phyloP scores from a whole-genome alignment of 2,113 vertebrate genomes.

The Paradisaea rubra region DNA sequence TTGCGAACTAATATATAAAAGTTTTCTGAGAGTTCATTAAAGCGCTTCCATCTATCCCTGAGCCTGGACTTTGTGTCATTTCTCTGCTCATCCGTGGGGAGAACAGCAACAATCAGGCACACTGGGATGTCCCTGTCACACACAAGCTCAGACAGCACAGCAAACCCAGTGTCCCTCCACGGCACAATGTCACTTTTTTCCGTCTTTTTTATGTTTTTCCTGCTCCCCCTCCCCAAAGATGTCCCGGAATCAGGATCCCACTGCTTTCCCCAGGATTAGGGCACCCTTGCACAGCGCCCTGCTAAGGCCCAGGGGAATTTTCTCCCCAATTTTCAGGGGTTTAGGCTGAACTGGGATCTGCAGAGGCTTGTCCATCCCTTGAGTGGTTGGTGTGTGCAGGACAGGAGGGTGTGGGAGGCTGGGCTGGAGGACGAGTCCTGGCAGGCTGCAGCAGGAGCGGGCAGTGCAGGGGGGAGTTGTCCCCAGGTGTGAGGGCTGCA shows the following conservation, averaged over 20 bases:
- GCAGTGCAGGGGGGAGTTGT: not conserved
- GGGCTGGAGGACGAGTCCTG: accelerated
- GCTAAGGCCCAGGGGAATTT: not conserved
- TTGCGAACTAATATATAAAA: too few relatives aligned
- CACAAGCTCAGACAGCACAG: not conserved
- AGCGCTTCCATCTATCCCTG: too few relatives aligned
- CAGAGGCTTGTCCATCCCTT: not conserved
- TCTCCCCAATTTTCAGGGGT: not conserved
- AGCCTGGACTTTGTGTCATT: too few relatives aligned
- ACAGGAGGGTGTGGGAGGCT: not conserved
- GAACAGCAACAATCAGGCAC: too few relatives aligned
- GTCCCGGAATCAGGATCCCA: not conserved
- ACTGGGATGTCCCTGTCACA: not conserved
- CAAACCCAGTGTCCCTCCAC: not conserved
- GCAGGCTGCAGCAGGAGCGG: not conserved
- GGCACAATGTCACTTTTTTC: not conserved
- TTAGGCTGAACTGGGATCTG: not conserved
- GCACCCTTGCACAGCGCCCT: accelerated
- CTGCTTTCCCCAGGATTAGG: not conserved
- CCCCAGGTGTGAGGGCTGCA: not conserved
- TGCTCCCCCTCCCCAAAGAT: not conserved
- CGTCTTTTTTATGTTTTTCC: not conserved
- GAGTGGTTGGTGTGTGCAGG: not conserved
- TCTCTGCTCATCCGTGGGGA: too few relatives aligned
- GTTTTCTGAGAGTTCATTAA: too few relatives aligned